These are phyloP conservation scores for Drosophila demipolita DNA, from an alignment of 2,888 invertebrate genomes.

Conservation along the genomic window DNA sequence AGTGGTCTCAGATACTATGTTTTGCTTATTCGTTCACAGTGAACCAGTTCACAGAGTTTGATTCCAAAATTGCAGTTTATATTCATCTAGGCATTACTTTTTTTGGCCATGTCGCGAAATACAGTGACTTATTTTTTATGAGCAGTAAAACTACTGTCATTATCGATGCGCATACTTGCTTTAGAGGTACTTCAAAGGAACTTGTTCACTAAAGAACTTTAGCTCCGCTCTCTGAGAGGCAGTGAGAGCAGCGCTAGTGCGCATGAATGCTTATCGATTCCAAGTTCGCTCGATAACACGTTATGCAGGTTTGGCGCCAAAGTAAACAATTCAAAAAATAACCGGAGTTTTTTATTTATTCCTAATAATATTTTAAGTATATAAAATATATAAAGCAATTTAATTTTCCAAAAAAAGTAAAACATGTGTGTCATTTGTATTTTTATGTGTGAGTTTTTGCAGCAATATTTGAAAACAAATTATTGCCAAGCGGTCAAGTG, in stretches of 20 bases:
- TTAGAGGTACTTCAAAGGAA: neutral
- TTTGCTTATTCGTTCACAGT: conserved; percentile 2
- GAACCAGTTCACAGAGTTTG: conserved; percentile 24
- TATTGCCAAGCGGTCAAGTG: neutral
- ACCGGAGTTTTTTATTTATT: neutral
- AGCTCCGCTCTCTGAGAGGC: neutral
- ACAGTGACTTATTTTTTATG: neutral
- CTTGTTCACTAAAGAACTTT: conserved; percentile 6
- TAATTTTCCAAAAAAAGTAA: neutral
- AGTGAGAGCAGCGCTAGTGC: conserved; percentile 16
- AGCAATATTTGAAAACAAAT: neutral
- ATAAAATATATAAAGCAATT: neutral
- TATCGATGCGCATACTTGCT: neutral
- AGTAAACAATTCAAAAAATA: conserved; percentile 11
- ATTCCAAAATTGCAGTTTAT: neutral
- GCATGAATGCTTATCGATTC: conserved; percentile 50
- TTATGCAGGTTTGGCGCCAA: conserved; percentile 23
- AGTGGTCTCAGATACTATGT: neutral
- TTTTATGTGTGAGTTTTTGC: neutral
- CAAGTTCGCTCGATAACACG: conserved; percentile 31
- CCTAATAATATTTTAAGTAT: neutral
- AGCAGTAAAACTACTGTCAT: neutral
- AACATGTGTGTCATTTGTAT: neutral
- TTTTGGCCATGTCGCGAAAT: neutral
- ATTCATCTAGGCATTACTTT: neutral